Conservation (phyloP, 2,888 invertebrate genomes). For the Norana najaformis region DNA sequence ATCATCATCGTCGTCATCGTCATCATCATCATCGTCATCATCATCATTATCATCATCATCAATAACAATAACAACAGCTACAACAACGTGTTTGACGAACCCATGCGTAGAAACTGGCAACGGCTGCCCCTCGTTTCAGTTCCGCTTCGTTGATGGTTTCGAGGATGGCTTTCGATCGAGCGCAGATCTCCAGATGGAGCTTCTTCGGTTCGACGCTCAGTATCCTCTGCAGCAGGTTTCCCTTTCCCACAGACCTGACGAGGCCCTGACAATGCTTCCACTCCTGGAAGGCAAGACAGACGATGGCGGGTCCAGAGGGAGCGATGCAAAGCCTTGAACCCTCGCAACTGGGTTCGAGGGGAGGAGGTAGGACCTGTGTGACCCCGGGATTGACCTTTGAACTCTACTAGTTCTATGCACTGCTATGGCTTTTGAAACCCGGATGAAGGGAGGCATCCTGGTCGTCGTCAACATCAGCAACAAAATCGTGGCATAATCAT, state of each 20-base stretch:
- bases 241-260: not conserved
- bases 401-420: no score
- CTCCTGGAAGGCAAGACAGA: not conserved
- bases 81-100: not conserved
- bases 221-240: not conserved
- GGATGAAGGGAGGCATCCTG: not conserved
- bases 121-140: not conserved
- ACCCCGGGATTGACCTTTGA: no score
- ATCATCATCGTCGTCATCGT: not conserved
- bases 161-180: not conserved
- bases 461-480: conserved; percentile 25
- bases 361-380: no score
- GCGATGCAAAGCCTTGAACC: no score
- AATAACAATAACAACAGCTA: not conserved
- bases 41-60: not conserved
- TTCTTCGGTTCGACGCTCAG: not conserved
- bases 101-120: conserved; percentile 24
- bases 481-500: not conserved
- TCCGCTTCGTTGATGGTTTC: not conserved
- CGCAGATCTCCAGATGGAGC: conserved; percentile 22
- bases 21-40: not conserved
- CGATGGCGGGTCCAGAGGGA: no score
- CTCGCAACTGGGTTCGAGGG: no score
- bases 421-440: no score
- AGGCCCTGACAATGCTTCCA: not conserved